These are phyloP conservation scores for Cynoglossus semilaevis DNA, from an alignment of 2,113 vertebrate genomes.

Conservation along the genomic window DNA sequence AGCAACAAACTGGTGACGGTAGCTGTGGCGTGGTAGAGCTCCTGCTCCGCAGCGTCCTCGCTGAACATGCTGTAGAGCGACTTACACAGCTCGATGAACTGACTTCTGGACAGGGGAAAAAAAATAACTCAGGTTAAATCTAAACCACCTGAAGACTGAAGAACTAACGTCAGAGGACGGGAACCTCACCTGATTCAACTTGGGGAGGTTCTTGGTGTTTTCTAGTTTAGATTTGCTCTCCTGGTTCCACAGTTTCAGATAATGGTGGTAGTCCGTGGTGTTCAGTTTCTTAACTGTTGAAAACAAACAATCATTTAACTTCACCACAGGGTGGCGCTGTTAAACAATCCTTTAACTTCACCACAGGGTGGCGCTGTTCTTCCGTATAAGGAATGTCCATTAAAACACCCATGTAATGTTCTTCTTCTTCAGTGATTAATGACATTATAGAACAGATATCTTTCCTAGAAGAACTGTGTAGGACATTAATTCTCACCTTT, in stretches of 20 bases:
- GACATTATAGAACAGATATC: too few relatives aligned
- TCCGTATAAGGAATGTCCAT: too few relatives aligned
- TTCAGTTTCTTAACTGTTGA: constrained; percentile 85
- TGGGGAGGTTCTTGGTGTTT: constrained; percentile 88
- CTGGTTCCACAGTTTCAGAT: constrained; percentile 90
- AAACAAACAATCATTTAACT: constrained; percentile 5
- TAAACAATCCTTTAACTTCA: too few relatives aligned
- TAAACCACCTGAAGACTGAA: too few relatives aligned
- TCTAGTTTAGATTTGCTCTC: constrained; percentile 86
- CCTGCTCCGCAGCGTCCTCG: constrained; percentile 89
- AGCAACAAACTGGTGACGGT: constrained; percentile 94
- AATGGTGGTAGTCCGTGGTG: constrained; percentile 89
- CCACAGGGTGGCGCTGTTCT: too few relatives aligned
- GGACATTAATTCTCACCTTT: constrained; percentile 76
- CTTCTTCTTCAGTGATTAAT: too few relatives aligned
- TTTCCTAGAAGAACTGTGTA: too few relatives aligned
- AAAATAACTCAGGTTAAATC: constrained; percentile 2
- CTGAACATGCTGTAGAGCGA: constrained; percentile 98
- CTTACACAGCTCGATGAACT: constrained; percentile 98
- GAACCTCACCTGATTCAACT: constrained; percentile 86
- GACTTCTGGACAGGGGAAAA: constrained; percentile 75
- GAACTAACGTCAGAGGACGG: too few relatives aligned
- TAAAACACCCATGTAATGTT: too few relatives aligned
- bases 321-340: too few relatives aligned
- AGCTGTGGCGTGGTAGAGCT: constrained; percentile 94